A percentile compares a stretch with the other conserved stretches of the same genome.
These are phyloP conservation scores for Lutraria rhynchaena DNA, from an alignment of 1,140 invertebrate species.

Conservation along the genomic window DNA sequence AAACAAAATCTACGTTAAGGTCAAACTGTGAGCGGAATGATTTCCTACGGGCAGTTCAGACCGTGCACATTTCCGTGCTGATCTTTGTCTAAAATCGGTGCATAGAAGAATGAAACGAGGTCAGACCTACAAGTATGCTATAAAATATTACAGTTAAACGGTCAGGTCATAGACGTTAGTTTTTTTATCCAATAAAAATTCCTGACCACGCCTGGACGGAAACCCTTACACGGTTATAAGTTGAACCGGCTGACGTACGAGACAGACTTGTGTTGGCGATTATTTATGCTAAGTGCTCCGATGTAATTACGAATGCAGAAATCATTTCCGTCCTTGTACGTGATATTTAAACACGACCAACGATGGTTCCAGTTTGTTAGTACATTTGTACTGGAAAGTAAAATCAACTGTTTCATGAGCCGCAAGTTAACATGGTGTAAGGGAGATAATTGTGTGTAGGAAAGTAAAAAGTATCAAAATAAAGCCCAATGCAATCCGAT, in stretches of 20 bases:
- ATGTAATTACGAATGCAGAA: too few species aligned
- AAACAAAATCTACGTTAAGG: not conserved
- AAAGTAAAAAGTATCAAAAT: too few species aligned
- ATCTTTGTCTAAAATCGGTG: too few species aligned
- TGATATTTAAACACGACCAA: too few species aligned
- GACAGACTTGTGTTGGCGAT: too few species aligned
- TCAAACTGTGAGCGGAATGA: not conserved
- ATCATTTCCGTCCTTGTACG: too few species aligned
- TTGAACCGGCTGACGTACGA: not conserved
- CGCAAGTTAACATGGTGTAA: too few species aligned
- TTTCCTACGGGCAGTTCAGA: constrained; percentile 17
- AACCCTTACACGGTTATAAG: constrained; percentile 10
- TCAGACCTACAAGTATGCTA: constrained; percentile 9
- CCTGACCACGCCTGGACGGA: not conserved
- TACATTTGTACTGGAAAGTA: too few species aligned
- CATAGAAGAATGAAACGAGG: constrained; percentile 29
- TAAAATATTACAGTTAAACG: constrained; percentile 5
- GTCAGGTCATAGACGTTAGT: constrained; percentile 5
- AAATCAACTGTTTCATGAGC: too few species aligned
- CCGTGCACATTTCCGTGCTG: not conserved
- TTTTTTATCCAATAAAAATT: constrained; percentile 38
- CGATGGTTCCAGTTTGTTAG: too few species aligned
- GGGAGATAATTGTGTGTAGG: constrained; percentile 14
- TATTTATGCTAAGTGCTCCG: too few species aligned
- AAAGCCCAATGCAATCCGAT: too few species aligned